Base-by-base conservation (phyloP, 1,140 invertebrate species). In the Akabosia matsudoensis region DNA sequence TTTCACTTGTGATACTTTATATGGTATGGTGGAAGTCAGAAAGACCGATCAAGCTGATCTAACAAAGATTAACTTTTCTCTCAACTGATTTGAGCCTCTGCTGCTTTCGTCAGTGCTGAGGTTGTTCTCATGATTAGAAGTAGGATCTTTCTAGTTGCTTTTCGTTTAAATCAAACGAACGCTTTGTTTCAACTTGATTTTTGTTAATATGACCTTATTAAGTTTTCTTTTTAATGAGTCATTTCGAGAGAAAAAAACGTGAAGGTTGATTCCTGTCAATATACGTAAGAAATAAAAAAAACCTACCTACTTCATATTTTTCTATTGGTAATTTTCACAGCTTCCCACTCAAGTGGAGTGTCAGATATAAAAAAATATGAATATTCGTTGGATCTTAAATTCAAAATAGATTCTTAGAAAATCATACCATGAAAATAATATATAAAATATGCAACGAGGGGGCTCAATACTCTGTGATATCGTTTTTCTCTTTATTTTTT, bases 151-250 rank as follows among this genome's bases (percentile, higher is more conserved):
- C n/a, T n/a, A n/a, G n/a, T n/a, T n/a, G n/a, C n/a, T n/a, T n/a
- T n/a, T n/a, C n/a, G n/a, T n/a, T n/a, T n/a, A n/a, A n/a, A n/a
- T n/a, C n/a, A n/a, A n/a, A n/a, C n/a, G n/a, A n/a, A n/a, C n/a
- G n/a, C n/a, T n/a, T n/a, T n/a, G n/a, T n/a, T n/a, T n/a, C n/a
- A n/a, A n/a, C n/a, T n/a, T n/a, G n/a, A n/a, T n/a, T n/a, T n/a
- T n/a, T n/a, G n/a, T n/a, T 45, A 45, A 10, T 56, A 56, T 56
- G 7, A 67, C 31, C 3, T 2, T 31, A 67, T 67, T 30, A 7
- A n/a, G 28, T 67, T 4, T 30, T 30, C 61, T 31, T 67, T 28
- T 67, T 67, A 67, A 67, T 67, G 61, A 67, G 61, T 67, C 61
- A 30, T 67, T 67, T 67, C 31, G 61, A 3, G 24, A 30, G 61